Evolutionary conservation across 2,888 invertebrate species (phyloP), one percentile per base, ranked within the genome.

Genomic region (Calliopum simillimum): DNA sequence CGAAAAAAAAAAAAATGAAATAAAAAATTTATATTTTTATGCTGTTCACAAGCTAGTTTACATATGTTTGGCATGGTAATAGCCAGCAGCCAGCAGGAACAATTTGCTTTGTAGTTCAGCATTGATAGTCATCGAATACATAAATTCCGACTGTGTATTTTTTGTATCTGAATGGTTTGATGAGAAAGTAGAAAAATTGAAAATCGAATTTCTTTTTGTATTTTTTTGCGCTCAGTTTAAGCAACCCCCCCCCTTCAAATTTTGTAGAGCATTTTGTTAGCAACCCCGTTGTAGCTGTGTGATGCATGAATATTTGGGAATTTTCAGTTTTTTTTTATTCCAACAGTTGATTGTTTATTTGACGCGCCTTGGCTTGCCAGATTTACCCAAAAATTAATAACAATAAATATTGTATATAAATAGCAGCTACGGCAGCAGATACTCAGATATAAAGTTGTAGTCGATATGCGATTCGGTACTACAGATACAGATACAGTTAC

Each of bases 301-400:
- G 12, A 16, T 59, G 41, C 43, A 19, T 59, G 11, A n/a, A 43
- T 43, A 16, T 59, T 59, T 43, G 41, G 14, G 19, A 43, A 59
- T 59, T 43, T 23, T 25, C 25, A 4, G 23, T 14, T 23, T 59
- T 43, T 59, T 16, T 59, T 16, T 41, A 8, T 16, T 5, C 33
- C 33, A 33, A 8, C 5, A 33, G 33, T 19, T 21, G 12, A 21
- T 59, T 59, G 41, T 59, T 59, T 41, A 16, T 59, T 59, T 41
- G 43, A 33, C 33, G 41, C 41, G 5, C 43, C 19, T 16, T 33
- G 33, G 33, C 33, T 33, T 59, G 41, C 33, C 19, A 16, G 51
- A 53, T 53, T 41, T 58, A 41, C 41, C 62, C 49, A 23, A 49
- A 49, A 63, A 49, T 63, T 23, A 63, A 49, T 63, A 49, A 61